Evolutionary conservation across 1,140 invertebrate species (phyloP).

Genomic region (Chlorops oryzae): DNA sequence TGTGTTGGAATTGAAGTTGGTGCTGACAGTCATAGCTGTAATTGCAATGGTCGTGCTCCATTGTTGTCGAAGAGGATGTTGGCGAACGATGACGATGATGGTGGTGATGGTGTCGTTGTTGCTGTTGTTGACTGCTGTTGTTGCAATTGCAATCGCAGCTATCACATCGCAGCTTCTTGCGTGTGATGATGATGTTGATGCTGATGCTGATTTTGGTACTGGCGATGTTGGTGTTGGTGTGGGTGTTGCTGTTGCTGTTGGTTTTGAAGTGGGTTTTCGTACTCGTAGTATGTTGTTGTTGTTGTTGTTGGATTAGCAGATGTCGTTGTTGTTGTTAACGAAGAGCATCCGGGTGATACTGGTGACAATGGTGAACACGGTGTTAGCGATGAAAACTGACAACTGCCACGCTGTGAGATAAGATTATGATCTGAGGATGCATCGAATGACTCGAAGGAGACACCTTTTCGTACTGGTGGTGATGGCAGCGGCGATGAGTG

Average conservation of each 20-base stretch:
- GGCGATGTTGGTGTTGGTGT: conserved; percentile 16
- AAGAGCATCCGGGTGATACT: conserved; percentile 25
- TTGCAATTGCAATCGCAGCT: conserved; percentile 12
- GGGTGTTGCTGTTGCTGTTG: conserved; percentile 10
- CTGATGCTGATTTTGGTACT: conserved; percentile 19
- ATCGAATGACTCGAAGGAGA: conserved; percentile 39
- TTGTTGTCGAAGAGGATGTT: conserved; percentile 9
- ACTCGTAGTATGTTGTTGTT: conserved; percentile 27
- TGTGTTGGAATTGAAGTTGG: too few relatives aligned
- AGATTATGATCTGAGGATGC: conserved; percentile 40
- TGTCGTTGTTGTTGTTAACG: conserved; percentile 18
- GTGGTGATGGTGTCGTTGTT: background rate
- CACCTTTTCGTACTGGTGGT: conserved; percentile 23
- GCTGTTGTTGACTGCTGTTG: background rate
- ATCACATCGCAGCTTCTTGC: conserved; percentile 11
- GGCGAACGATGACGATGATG: conserved; percentile 14
- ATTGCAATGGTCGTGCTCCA: conserved; percentile 29
- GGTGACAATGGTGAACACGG: conserved; percentile 26
- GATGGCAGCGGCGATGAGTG: conserved; percentile 37
- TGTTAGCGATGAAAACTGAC: conserved; percentile 16
- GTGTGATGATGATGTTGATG: conserved; percentile 24
- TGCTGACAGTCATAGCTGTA: background rate
- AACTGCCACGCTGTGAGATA: conserved; percentile 26
- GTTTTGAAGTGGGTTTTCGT: conserved; percentile 17
- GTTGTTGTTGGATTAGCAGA: conserved; percentile 39